Conservation (phyloP, 2,888 invertebrate genomes). For the Podabrus alpinus region DNA sequence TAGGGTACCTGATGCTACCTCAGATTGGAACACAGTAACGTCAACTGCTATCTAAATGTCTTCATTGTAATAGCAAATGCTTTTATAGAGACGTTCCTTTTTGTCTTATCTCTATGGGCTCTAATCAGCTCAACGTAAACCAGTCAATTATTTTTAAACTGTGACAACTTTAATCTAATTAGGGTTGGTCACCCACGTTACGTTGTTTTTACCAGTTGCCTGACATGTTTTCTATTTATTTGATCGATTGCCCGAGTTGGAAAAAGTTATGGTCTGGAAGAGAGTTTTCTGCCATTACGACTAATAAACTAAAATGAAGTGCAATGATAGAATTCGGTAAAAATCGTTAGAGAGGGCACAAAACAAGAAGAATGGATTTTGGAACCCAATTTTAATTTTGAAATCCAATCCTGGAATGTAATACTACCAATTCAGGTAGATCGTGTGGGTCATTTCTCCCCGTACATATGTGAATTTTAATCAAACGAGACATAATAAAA, state of each 20-base stretch:
- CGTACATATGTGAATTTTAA: no score
- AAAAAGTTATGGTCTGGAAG: not conserved
- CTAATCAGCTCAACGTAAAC: slow-evolving; percentile 37
- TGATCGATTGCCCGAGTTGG: not conserved
- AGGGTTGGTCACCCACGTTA: slow-evolving; percentile 48
- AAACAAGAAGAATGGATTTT: not conserved
- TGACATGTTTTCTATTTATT: slow-evolving; percentile 14
- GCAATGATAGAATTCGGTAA: no score
- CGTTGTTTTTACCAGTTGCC: slow-evolving; percentile 12
- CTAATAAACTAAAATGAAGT: no score
- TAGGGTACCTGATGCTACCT: not conserved
- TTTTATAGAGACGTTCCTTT: slow-evolving; percentile 28
- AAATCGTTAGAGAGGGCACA: not conserved
- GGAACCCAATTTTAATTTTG: not conserved
- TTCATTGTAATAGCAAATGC: slow-evolving; percentile 37
- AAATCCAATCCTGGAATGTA: not conserved
- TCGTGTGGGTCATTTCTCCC: not conserved
- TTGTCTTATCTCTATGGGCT: slow-evolving; percentile 30
- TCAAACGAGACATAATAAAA: not conserved
- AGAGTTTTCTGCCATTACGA: no score
- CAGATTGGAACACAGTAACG: not conserved
- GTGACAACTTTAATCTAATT: slow-evolving; percentile 54
- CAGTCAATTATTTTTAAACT: slow-evolving; percentile 54
- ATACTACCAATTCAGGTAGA: not conserved
- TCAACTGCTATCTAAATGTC: slow-evolving; percentile 34